These are phyloP conservation scores for Gryllus bimaculatus DNA, from an alignment of 1,140 invertebrate species.

Conservation along the genomic window DNA sequence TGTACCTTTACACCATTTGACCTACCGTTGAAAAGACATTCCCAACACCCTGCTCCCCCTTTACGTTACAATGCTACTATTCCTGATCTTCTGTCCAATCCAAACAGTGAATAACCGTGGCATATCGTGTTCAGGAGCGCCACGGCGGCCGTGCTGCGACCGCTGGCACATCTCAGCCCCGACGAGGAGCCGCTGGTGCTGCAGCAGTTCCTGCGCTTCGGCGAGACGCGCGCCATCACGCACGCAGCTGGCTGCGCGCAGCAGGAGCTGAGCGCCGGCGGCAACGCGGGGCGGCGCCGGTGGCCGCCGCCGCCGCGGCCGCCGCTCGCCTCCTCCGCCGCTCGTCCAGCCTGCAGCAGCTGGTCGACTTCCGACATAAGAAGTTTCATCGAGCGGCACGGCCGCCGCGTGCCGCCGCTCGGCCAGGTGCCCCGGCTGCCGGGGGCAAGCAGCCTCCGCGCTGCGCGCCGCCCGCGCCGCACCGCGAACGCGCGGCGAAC, in stretches of 20 bases:
- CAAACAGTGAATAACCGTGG: too few species aligned
- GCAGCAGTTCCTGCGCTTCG: constrained; percentile 77
- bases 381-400: constrained; percentile 43
- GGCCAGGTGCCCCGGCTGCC: constrained; percentile 13
- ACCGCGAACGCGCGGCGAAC: constrained; percentile 13
- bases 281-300: background rate
- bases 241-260: constrained; percentile 65
- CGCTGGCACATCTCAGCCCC: constrained; percentile 70
- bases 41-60: background rate
- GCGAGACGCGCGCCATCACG: constrained; percentile 71
- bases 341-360: constrained; percentile 26
- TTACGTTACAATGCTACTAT: background rate
- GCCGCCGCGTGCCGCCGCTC: constrained; percentile 15
- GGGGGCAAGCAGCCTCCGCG: background rate
- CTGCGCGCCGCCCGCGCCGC: constrained; percentile 19
- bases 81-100: too few species aligned
- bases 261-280: constrained; percentile 26
- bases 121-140: constrained; percentile 40
- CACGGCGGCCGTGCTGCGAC: constrained; percentile 66
- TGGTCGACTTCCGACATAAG: constrained; percentile 42
- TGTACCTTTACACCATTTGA: too few species aligned
- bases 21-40: too few species aligned
- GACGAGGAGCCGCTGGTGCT: constrained; percentile 78
- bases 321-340: constrained; percentile 16
- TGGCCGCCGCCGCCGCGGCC: constrained; percentile 7